Evolutionary conservation across 2,888 invertebrate genomes (phyloP).

Genomic region (Galerucella calmariensis): DNA sequence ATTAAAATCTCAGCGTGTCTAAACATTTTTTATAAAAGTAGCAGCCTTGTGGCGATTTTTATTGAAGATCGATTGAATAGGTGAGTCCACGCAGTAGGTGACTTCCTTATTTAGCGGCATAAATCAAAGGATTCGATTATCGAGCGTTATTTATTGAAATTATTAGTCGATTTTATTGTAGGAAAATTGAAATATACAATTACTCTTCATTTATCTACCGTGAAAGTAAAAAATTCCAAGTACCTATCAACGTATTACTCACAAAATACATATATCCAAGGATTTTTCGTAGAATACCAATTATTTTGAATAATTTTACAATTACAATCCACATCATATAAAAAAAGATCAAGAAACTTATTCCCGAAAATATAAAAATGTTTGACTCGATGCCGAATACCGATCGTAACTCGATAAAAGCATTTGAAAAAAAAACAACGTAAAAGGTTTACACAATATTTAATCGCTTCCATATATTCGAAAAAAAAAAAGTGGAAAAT

Average conservation of each 20-base stretch:
- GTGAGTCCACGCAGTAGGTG: conserved; percentile 46
- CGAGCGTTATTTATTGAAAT: conserved; percentile 46
- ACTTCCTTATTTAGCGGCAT: conserved; percentile 46
- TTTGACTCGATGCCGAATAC: conserved; percentile 40
- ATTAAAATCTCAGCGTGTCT: conserved; percentile 45
- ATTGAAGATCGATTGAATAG: conserved; percentile 48
- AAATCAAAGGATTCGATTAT: conserved; percentile 50
- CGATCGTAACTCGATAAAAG: conserved; percentile 41
- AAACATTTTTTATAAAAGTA: conserved; percentile 34
- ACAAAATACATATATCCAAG: not conserved
- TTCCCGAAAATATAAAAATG: conserved; percentile 37
- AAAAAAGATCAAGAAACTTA: conserved; percentile 35
- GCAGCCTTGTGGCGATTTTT: conserved; percentile 48
- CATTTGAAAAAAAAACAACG: not conserved
- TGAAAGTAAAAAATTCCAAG: not conserved
- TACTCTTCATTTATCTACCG: not conserved
- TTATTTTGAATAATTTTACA: conserved; percentile 28
- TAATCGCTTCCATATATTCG: not conserved
- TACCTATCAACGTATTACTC: not conserved
- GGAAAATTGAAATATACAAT: conserved; percentile 21
- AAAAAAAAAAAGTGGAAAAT: too few species aligned
- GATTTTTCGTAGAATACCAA: conserved; percentile 2
- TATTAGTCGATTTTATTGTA: conserved; percentile 47
- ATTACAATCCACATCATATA: conserved; percentile 34
- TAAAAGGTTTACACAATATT: not conserved